phyloP scores from a whole-genome alignment of 2,888 invertebrate genomes.

The Schizotus pectinicornis region DNA sequence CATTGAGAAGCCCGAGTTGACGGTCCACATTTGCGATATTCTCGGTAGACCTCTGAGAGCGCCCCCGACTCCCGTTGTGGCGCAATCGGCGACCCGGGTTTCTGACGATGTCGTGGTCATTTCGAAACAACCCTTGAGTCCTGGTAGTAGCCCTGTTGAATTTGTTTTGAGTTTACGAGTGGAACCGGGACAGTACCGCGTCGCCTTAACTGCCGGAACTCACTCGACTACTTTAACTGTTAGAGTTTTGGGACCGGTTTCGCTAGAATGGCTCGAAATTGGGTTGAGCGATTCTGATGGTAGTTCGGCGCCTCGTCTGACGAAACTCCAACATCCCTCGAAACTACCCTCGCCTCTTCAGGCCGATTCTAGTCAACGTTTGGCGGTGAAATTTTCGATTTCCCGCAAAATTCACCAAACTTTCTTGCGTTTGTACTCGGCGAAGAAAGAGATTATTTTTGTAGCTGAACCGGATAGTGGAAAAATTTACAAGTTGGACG shows the following conservation, averaged over 20 bases:
- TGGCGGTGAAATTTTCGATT: slow-evolving; percentile 81
- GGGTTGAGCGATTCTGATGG: slow-evolving; percentile 92
- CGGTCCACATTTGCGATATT: slow-evolving; percentile 75
- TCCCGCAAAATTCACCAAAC: slow-evolving; percentile 83
- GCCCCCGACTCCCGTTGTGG: slow-evolving; percentile 71
- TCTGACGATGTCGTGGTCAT: slow-evolving; percentile 78
- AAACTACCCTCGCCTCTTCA: slow-evolving; percentile 73
- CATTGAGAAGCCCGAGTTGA: slow-evolving; percentile 73
- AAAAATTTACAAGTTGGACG: slow-evolving; percentile 84
- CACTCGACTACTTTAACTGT: slow-evolving; percentile 60
- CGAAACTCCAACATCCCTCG: slow-evolving; percentile 74
- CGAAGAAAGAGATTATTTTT: slow-evolving; percentile 84
- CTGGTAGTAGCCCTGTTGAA: slow-evolving; percentile 67
- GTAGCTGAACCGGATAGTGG: slow-evolving; percentile 86
- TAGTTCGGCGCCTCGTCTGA: slow-evolving; percentile 79
- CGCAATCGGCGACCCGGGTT: slow-evolving; percentile 76
- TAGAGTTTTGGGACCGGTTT: slow-evolving; percentile 78
- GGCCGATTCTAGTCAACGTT: slow-evolving; percentile 86
- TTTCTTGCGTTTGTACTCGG: slow-evolving; percentile 79
- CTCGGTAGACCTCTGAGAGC: slow-evolving; percentile 75
- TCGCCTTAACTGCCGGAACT: slow-evolving; percentile 75
- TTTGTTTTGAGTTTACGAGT: slow-evolving; percentile 83
- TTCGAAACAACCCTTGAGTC: slow-evolving; percentile 67
- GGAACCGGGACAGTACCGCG: slow-evolving; percentile 84
- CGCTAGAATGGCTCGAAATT: slow-evolving; percentile 80